Evolutionary conservation across 2,113 vertebrate species (phyloP), one percentile per base, ranked within the genome.

Genomic region (Oceanodroma tethys): DNA sequence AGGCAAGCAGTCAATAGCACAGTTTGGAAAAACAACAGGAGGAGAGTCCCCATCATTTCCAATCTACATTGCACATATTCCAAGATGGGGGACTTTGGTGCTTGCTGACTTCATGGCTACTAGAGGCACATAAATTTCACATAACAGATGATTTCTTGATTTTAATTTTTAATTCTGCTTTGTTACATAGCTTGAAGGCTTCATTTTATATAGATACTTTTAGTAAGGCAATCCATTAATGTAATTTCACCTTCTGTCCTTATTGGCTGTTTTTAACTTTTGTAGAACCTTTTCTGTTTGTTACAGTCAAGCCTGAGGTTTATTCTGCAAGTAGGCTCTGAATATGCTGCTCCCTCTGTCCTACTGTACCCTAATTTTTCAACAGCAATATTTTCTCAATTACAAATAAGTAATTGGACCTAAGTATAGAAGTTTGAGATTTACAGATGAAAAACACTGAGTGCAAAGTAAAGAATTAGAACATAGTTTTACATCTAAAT

Each of bases 11-110:
- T 93, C 93, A 91, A 75, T 53, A 83, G 72, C 47, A 72, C 48
- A 81, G 66, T 93, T 94, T 87, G 63, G 50, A 71, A 89, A 84
- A 97, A 81, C 50, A 96, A 62, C 34, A 88, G 30, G 10, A 63
- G 65, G 15, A 81, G 17, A 68, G 38, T 83, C 22, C 11, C 10
- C 48, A 66, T 95, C 0, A 12, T 62, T 93, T 96, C 59, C 72
- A 70, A 13, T 90, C 63, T 87, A 10, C 32, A 34, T 45, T 97
- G 45, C 83, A 80, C 42, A 29, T 73, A 56, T 47, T 78, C 29
- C 42, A 86, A 27, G 25, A 36, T 27, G 25, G 14, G 13, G 10
- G 15, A 65, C 3, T 65, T 70, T 23, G 43, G 11, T 65, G 23
- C 21, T 73, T 63, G 40, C n/a, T 87, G 45, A 25, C 21, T 36